Percentiles rank a stretch among this genome's conserved stretches.
phyloP scores from a whole-genome alignment of 2,113 vertebrate genomes.

The Nothobranchius kuhntae region DNA sequence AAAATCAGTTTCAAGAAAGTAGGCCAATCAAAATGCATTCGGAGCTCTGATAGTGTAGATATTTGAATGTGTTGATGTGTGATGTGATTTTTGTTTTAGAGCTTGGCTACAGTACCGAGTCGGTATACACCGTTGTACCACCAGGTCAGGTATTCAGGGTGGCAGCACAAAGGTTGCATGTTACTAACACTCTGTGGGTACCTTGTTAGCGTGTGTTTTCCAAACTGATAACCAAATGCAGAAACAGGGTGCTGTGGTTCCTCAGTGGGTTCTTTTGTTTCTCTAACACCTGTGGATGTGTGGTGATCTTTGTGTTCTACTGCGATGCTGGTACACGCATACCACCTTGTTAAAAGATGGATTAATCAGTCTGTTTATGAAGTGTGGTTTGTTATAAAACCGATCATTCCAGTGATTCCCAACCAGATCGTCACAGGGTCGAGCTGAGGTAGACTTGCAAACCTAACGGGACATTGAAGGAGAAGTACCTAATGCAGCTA shows the following conservation, averaged over 20 bases:
- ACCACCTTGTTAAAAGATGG: background rate
- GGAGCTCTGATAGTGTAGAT: background rate
- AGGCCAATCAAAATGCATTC: too few species aligned
- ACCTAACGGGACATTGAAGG: background rate
- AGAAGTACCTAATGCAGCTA: too few species aligned
- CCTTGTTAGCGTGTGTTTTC: conserved; percentile 17
- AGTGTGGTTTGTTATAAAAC: background rate
- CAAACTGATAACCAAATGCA: conserved; percentile 21
- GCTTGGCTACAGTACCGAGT: conserved; percentile 68
- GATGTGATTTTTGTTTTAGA: conserved; percentile 65
- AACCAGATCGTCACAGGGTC: background rate
- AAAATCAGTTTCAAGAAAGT: too few species aligned
- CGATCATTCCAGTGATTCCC: conserved; percentile 30
- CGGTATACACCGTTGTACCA: conserved; percentile 61
- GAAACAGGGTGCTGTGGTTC: conserved; percentile 10
- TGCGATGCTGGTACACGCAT: background rate
- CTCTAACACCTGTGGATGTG: conserved; percentile 47
- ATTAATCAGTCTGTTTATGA: background rate
- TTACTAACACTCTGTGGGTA: conserved; percentile 60
- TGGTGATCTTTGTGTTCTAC: conserved; percentile 18
- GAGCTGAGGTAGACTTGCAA: background rate
- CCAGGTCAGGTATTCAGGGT: conserved; percentile 68
- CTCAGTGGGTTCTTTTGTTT: conserved; percentile 23
- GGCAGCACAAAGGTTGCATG: conserved; percentile 18
- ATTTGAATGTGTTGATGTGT: conserved; percentile 20